phyloP scores from a whole-genome alignment of 23 tunicate genomes.

The Aplidium turbinatum region DNA sequence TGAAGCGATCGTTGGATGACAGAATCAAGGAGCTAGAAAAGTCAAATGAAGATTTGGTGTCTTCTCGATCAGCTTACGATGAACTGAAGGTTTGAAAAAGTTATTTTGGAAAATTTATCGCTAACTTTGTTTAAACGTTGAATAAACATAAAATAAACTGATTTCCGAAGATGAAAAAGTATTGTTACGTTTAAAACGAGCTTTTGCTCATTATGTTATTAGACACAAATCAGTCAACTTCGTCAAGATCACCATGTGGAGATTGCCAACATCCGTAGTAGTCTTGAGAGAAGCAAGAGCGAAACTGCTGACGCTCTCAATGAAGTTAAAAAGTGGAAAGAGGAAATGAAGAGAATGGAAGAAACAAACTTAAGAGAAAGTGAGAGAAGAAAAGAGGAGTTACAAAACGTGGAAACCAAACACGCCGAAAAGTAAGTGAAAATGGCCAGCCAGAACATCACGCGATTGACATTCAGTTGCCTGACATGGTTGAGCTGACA shows the following conservation, averaged over 20 bases:
- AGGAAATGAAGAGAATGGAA: conserved; percentile 38
- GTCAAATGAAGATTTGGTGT: conserved; percentile 3
- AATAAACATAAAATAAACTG: too few relatives aligned
- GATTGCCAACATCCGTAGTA: conserved; percentile 24
- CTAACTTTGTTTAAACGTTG: too few relatives aligned
- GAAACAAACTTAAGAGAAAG: conserved; percentile 16
- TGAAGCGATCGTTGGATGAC: conserved; percentile 58
- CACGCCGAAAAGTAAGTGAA: conserved; percentile 32
- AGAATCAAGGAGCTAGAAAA: conserved; percentile 48
- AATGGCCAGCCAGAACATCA: too few relatives aligned
- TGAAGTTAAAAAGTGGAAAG: conserved; percentile 10
- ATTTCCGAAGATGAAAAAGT: too few relatives aligned
- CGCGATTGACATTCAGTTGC: too few relatives aligned
- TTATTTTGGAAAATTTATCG: not conserved
- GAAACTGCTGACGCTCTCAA: conserved; percentile 7
- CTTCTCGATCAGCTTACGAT: conserved; percentile 23
- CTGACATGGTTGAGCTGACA: too few relatives aligned
- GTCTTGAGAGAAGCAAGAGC: not conserved
- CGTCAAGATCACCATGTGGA: conserved; percentile 30
- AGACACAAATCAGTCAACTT: conserved; percentile 43
- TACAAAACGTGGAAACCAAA: conserved; percentile 21
- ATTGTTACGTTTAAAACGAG: too few relatives aligned
- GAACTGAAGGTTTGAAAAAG: conserved; percentile 27
- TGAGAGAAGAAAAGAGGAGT: conserved; percentile 42
- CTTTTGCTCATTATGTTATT: not conserved